Evolutionary conservation across 2,888 invertebrate genomes (phyloP).

Genomic region (Selenia dentaria): DNA sequence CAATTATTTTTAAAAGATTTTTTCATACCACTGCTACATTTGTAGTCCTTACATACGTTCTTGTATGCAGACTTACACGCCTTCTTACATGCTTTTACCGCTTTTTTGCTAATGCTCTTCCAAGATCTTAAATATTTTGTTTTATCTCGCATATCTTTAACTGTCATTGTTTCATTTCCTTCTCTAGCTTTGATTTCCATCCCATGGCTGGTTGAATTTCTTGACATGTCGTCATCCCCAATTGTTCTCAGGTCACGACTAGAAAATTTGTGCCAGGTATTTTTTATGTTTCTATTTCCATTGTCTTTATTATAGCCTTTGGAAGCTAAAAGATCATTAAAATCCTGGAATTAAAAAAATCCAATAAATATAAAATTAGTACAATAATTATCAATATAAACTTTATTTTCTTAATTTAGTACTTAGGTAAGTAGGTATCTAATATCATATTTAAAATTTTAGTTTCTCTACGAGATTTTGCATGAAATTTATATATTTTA

Average conservation of each 20-base stretch:
- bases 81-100: not conserved
- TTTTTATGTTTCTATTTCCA: not conserved
- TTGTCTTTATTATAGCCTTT: not conserved
- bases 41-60: not conserved
- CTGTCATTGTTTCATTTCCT: not conserved
- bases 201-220: not conserved
- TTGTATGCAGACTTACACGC: not conserved
- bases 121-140: too few relatives aligned
- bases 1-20: not conserved
- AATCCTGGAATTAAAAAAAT: not conserved
- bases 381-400: too few relatives aligned
- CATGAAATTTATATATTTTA: too few relatives aligned
- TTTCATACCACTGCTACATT: not conserved
- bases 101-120: not conserved
- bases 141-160: too few relatives aligned
- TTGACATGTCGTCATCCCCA: not conserved
- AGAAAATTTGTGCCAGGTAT: not conserved
- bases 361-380: too few relatives aligned
- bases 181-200: not conserved
- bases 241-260: not conserved
- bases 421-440: too few relatives aligned
- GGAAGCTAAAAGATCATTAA: not conserved
- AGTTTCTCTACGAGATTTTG: too few relatives aligned
- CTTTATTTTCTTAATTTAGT: too few relatives aligned
- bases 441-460: too few relatives aligned